Conservation (phyloP, 2,113 vertebrate species). For the Cyprinodon brontotheroides region DNA sequence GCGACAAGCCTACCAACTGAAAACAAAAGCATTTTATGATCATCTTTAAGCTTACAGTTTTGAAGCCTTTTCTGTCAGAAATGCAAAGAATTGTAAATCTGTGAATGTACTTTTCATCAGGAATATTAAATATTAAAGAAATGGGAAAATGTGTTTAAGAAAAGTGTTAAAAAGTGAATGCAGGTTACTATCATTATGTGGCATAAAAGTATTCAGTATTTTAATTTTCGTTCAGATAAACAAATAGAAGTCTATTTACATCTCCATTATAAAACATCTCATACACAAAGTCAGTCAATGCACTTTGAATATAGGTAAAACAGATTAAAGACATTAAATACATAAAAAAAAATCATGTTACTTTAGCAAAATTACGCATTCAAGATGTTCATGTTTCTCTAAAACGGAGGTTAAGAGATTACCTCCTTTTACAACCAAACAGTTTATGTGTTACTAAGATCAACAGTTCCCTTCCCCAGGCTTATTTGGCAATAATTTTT, state of each 20-base stretch:
- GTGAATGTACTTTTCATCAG: too few relatives aligned
- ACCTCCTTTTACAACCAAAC: too few relatives aligned
- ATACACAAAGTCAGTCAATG: too few relatives aligned
- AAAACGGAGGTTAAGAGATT: not conserved
- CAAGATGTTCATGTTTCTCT: not conserved
- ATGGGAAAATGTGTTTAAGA: too few relatives aligned
- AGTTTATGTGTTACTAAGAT: not conserved
- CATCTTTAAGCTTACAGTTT: too few relatives aligned
- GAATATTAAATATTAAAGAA: too few relatives aligned
- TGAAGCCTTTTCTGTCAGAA: too few relatives aligned
- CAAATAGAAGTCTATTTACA: not conserved
- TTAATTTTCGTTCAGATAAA: not conserved
- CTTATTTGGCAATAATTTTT: not conserved
- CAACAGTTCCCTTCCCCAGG: not conserved
- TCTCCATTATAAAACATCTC: too few relatives aligned
- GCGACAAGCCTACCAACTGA: not conserved
- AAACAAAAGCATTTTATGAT: too few relatives aligned
- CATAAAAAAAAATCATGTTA: not conserved
- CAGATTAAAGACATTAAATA: not conserved
- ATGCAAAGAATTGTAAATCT: too few relatives aligned
- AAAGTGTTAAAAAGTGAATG: not conserved
- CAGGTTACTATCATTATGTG: not conserved
- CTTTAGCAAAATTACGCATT: not conserved
- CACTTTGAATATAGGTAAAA: not conserved
- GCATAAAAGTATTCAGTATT: not conserved